Evolutionary conservation across 2,797 vertebrate genomes (phyloP).

Genomic region (Propithecus deckenii): DNA sequence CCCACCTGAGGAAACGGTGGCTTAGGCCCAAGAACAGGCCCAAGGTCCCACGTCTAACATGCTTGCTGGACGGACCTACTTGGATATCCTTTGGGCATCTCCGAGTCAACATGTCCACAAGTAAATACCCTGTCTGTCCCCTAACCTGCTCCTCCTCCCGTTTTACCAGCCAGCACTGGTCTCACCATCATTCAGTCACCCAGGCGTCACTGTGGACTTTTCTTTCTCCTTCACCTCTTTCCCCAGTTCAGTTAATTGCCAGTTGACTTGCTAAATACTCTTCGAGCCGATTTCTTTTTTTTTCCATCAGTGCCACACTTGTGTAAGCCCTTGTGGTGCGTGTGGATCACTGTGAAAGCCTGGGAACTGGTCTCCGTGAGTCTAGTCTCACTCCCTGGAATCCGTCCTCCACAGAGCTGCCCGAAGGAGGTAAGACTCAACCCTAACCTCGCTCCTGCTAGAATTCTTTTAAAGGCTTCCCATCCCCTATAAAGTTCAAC

Average conservation of each 20-base stretch:
- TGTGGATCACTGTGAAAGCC: background rate
- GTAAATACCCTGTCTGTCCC: background rate
- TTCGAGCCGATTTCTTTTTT: background rate
- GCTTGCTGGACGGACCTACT: background rate
- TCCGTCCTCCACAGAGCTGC: background rate
- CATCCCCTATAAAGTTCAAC: background rate
- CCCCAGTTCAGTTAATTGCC: background rate
- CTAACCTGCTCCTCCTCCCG: background rate
- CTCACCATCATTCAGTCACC: background rate
- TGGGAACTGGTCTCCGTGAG: background rate
- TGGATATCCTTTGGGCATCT: background rate
- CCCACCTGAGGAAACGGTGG: background rate
- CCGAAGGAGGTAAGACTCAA: background rate
- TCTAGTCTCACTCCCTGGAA: background rate
- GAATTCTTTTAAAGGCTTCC: background rate
- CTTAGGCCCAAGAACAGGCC: background rate
- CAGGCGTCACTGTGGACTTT: background rate
- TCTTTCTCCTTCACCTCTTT: background rate
- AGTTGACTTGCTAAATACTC: background rate
- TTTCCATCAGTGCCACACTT: background rate
- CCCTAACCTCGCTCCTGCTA: background rate
- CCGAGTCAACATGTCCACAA: background rate
- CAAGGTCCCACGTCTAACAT: background rate
- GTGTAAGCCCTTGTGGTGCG: background rate
- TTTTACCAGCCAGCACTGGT: background rate